Evolutionary conservation across 2,797 vertebrate genomes (phyloP), one percentile per base, ranked within the genome.

Genomic region (Dermochelys coriacea): DNA sequence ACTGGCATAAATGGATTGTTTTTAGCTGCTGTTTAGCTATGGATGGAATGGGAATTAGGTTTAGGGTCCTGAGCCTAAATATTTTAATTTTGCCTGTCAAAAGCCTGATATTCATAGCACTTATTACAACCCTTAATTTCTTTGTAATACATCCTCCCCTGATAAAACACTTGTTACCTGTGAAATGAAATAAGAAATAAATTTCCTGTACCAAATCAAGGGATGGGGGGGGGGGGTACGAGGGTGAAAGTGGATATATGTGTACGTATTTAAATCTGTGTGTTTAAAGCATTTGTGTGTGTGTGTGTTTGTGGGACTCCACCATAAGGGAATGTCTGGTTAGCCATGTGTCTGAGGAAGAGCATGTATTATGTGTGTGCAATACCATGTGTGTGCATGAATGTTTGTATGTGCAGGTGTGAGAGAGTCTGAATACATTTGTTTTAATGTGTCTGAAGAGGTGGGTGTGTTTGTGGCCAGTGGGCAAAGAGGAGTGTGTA

Each of bases 141-240:
- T 88, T 94, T 75, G 89, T 95, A 94, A 91, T 92, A 59, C 50
- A 25, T 79, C 27, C 78, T 95, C 96, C 91, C 89, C 23, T 86
- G 95, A 71, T 51, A 94, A 86, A 96, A 96, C 91, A 96, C 93
- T 89, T 95, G 91, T 37, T 94, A 81, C n/a, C 37, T 16, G 27
- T 82, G 45, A 77, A 50, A 94, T 49, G 45, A 49, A 77, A 47
- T 29, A 16, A 77, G 25, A 19, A 4, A 47, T 47, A 94, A 14
- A 1, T 61, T 81, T 90, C 85, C 74, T 91, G 25, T 89, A 16
- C 80, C 45, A 86, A 31, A 4, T 52, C 57, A 61, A 16, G 86
- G 19, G n/a, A n/a, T n/a, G n/a, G n/a, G n/a, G n/a, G n/a, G n/a
- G n/a, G n/a, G n/a, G n/a, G 16, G 45, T 12, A 77, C 54, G 78